Percentiles rank a stretch among this genome's conserved stretches.
Conservation (phyloP, 2,113 vertebrate species). For the Rafetus swinhoei region DNA sequence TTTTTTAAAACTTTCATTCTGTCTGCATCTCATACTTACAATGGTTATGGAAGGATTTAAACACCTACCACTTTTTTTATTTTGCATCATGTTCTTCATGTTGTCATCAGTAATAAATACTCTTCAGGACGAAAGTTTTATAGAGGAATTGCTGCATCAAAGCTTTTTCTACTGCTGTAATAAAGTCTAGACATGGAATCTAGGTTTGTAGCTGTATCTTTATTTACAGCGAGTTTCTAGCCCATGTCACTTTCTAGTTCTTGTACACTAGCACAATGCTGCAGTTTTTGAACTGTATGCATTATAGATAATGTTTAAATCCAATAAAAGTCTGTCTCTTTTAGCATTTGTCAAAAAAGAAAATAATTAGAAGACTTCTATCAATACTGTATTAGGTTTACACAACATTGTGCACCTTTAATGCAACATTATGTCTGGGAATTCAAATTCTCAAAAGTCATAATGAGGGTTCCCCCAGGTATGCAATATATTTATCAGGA, state of each 20-base stretch:
- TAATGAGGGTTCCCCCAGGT: neutral
- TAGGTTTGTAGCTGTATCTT: neutral
- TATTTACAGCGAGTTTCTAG: neutral
- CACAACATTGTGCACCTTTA: neutral
- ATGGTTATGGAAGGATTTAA: neutral
- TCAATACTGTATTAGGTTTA: neutral
- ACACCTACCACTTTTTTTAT: neutral
- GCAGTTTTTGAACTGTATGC: neutral
- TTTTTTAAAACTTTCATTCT: neutral
- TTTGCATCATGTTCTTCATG: neutral
- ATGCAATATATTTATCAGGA: neutral
- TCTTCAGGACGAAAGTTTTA: neutral
- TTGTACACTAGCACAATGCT: neutral
- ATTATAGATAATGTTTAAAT: neutral
- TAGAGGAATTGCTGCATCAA: accelerated
- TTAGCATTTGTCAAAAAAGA: neutral
- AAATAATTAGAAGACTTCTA: neutral
- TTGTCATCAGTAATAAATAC: neutral
- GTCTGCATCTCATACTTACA: neutral
- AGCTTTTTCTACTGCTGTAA: neutral
- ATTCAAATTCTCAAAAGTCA: neutral
- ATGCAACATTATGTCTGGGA: neutral
- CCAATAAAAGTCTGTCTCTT: neutral
- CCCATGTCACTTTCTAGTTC: neutral
- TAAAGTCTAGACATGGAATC: neutral